Percentiles rank a stretch among this genome's conserved stretches.
Conservation (phyloP, 2,113 vertebrate species). For the Amblyopsis rosae region DNA sequence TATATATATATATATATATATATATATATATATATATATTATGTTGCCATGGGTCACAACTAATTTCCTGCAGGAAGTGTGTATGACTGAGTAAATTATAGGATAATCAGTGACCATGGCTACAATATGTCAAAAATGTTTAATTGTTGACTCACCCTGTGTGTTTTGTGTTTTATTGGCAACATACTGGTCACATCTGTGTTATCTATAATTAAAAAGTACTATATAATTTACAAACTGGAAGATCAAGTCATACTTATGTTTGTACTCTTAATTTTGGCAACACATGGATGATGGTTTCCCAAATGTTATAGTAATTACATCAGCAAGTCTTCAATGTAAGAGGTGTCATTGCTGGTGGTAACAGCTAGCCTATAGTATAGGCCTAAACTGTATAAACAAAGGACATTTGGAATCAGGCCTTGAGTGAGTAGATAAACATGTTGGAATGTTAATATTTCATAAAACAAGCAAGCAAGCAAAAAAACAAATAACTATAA, state of each 20-base stretch:
- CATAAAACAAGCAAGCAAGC: no score
- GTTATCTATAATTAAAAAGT: constrained; percentile 25
- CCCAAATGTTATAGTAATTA: no score
- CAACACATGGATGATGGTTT: no score
- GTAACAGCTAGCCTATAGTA: not conserved
- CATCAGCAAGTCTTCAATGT: no score
- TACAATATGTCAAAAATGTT: constrained; percentile 5
- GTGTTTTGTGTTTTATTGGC: constrained; percentile 7
- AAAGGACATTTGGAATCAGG: not conserved
- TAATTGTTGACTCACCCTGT: constrained; percentile 36
- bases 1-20: no score
- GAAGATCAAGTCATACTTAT: constrained; percentile 6
- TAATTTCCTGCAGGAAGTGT: constrained; percentile 54
- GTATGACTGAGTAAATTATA: constrained; percentile 30
- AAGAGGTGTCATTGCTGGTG: not conserved
- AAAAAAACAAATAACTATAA: no score
- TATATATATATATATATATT: no score
- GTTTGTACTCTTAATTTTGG: not conserved
- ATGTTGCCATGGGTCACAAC: not conserved
- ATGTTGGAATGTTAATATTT: no score
- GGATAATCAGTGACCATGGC: constrained; percentile 15
- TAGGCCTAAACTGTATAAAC: not conserved
- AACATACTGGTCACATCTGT: constrained; percentile 17
- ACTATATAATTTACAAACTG: constrained; percentile 13
- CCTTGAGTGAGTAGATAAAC: not conserved